Evolutionary conservation across 2,797 vertebrate species (phyloP).

Genomic region (Gymnothorax reevesii): DNA sequence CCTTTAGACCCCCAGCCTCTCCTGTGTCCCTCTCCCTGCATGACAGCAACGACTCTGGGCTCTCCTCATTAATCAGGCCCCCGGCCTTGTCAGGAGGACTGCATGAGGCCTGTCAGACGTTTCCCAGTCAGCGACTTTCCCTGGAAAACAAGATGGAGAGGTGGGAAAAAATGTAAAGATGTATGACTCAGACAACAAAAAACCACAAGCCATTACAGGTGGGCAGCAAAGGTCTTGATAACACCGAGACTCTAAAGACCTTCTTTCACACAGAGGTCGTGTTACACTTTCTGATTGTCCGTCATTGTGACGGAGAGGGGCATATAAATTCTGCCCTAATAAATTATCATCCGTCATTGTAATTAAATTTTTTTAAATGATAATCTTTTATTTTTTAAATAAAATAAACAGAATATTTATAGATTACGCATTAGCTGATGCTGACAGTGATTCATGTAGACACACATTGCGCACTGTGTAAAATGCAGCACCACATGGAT

Average conservation of each 20-base stretch:
- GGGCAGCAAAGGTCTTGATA: background rate
- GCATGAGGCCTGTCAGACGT: conserved; percentile 94
- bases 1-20: conserved; percentile 22
- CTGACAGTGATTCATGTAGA: too few species aligned
- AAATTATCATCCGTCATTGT: too few species aligned
- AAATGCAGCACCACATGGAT: too few species aligned
- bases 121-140: conserved; percentile 93
- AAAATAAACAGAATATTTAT: too few species aligned
- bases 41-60: conserved; percentile 43
- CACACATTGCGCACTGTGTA: too few species aligned
- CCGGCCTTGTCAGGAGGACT: conserved; percentile 86
- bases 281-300: too few species aligned
- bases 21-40: conserved; percentile 44
- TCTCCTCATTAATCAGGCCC: conserved; percentile 43
- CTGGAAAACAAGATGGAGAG: conserved; percentile 62
- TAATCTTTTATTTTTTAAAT: too few species aligned
- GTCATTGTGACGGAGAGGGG: too few species aligned
- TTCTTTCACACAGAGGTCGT: background rate
- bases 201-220: background rate
- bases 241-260: background rate
- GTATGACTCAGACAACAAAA: background rate
- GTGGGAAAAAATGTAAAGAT: background rate
- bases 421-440: too few species aligned
- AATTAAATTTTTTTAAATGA: too few species aligned
- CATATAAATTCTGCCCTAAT: too few species aligned